Percentiles rank a stretch among this genome's conserved stretches.
These are phyloP conservation scores for Periphyllus acericola DNA, from an alignment of 2,888 invertebrate genomes.

Conservation along the genomic window DNA sequence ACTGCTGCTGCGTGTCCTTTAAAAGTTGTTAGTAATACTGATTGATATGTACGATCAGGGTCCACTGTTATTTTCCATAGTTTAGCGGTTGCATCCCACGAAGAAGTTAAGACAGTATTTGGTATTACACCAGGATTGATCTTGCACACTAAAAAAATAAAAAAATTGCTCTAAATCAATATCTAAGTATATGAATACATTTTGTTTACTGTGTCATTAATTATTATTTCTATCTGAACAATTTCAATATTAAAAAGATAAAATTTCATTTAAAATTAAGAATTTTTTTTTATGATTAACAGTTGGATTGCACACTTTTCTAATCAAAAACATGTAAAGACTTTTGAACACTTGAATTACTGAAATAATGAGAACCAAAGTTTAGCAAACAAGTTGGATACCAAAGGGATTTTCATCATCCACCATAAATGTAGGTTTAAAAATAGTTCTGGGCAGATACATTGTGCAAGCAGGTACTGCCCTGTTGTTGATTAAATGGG, in stretches of 20 bases:
- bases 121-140: constrained; percentile 69
- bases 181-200: neutral
- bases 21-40: constrained; percentile 70
- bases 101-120: constrained; percentile 80
- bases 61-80: constrained; percentile 77
- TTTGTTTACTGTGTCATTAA: neutral
- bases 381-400: neutral
- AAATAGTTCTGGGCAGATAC: too few relatives aligned
- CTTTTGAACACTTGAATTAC: neutral
- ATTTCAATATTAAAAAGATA: too few relatives aligned
- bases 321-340: neutral
- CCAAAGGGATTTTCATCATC: neutral
- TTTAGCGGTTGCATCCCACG: constrained; percentile 92
- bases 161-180: too few relatives aligned
- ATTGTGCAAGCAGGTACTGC: too few relatives aligned
- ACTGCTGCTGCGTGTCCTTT: constrained; percentile 85
- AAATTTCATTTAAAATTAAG: too few relatives aligned
- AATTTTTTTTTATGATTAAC: too few relatives aligned
- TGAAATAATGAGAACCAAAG: neutral
- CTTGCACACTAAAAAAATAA: constrained; percentile 68
- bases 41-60: constrained; percentile 48
- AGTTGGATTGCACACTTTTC: neutral
- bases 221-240: too few relatives aligned
- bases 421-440: neutral
- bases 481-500: too few relatives aligned